Evolutionary conservation across 2,113 vertebrate species (phyloP).

Genomic region (Oceanites oceanicus): DNA sequence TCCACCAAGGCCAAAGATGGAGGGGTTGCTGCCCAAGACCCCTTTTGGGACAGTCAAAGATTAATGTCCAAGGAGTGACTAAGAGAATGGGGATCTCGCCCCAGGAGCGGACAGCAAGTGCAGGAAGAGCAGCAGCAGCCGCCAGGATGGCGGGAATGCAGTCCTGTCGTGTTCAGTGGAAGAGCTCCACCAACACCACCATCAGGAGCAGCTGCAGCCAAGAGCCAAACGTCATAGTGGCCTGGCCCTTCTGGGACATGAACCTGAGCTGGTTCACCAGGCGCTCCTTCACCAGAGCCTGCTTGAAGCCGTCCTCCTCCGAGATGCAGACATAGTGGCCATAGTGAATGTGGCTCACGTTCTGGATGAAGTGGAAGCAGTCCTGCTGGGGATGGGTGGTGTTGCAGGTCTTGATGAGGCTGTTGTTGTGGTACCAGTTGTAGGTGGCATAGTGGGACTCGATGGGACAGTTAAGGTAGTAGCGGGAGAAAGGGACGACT

Average conservation of each 20-base stretch:
- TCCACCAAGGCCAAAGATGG: background rate
- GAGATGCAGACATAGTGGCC: slow-evolving; percentile 74
- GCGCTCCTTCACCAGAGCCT: slow-evolving; percentile 61
- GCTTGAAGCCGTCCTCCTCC: slow-evolving; percentile 68
- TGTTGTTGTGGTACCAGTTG: slow-evolving; percentile 70
- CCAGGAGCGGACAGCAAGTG: background rate
- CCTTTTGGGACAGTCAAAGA: background rate
- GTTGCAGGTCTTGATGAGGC: slow-evolving; percentile 67
- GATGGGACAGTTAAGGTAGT: slow-evolving; percentile 76
- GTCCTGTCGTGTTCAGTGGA: slow-evolving; percentile 15
- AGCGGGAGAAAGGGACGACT: slow-evolving; percentile 68
- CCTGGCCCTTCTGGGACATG: background rate
- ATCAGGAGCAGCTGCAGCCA: slow-evolving; percentile 48
- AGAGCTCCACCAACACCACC: slow-evolving; percentile 19
- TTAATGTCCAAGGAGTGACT: background rate
- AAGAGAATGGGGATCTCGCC: background rate
- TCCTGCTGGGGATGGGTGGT: slow-evolving; percentile 55
- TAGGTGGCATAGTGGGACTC: slow-evolving; percentile 77
- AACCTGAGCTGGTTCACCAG: slow-evolving; percentile 23
- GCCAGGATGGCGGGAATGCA: background rate
- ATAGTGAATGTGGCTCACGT: slow-evolving; percentile 49
- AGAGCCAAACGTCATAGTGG: background rate
- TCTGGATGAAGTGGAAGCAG: slow-evolving; percentile 76
- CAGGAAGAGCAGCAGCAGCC: background rate
- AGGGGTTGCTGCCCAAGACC: background rate